A percentile compares a stretch with the other conserved stretches of the same genome.
Conservation (phyloP, 2,888 invertebrate genomes). For the Taenaris catops region DNA sequence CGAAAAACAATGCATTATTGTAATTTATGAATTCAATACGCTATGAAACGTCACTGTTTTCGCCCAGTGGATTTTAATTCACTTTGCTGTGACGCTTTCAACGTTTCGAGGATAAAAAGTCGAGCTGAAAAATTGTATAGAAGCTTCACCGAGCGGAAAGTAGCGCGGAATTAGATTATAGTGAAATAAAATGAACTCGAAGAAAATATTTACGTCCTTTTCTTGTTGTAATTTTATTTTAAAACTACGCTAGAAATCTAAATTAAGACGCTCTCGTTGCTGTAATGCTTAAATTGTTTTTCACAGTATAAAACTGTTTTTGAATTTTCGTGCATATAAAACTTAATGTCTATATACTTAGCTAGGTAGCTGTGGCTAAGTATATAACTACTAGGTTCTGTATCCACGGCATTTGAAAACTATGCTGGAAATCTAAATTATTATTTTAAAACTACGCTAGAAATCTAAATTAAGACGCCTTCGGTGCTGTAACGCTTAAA, state of each 20-base stretch:
- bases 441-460: conserved; percentile 8
- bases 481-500: too few relatives aligned
- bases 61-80: conserved; percentile 7
- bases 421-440: too few relatives aligned
- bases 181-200: conserved; percentile 13
- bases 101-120: conserved; percentile 5
- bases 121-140: conserved; percentile 10
- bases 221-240: conserved; percentile 9
- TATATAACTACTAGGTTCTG: too few relatives aligned
- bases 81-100: conserved; percentile 5
- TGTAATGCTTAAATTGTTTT: too few relatives aligned
- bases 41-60: conserved; percentile 7
- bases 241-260: conserved; percentile 7
- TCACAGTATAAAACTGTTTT: too few relatives aligned
- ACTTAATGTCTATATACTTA: too few relatives aligned
- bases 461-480: conserved; percentile 6
- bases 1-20: too few relatives aligned
- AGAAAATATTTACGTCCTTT: conserved; percentile 13
- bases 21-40: conserved; percentile 4
- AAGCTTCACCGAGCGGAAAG: conserved; percentile 11
- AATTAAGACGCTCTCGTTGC: conserved; percentile 6
- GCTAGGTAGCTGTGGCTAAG: too few relatives aligned
- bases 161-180: conserved; percentile 11
- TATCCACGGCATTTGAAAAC: too few relatives aligned
- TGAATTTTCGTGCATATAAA: too few relatives aligned